Base-by-base conservation (phyloP, 2,888 invertebrate species). In the Caenorhabditis virilis region DNA sequence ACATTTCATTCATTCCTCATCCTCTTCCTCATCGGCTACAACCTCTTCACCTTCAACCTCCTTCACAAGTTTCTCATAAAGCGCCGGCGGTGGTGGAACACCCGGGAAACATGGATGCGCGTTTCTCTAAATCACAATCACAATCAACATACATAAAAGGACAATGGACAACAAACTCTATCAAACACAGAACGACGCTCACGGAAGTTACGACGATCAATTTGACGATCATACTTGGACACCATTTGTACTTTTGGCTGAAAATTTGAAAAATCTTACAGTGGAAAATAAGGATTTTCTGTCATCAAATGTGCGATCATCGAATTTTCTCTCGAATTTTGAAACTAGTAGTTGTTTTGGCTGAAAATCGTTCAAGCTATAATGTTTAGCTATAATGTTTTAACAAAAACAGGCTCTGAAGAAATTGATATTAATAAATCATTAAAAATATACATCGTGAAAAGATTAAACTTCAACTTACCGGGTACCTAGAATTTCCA, bases 321-420 rank as follows among this genome's bases (percentile, higher is more conserved):
- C 91, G n/a, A n/a, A n/a, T 87, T 93, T 91, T 87, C 94, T 89
- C 88, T 95, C 95, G 88, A 93, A 95, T 89, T 95, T 95, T 87
- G 93, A 94, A 86, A 94, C 93, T 85, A 95, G 93, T 89, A 92
- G 92, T 86, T 95, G 93, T 89, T 94, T 95, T 85, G 95, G 94
- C 93, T 78, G 69, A 25, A 75, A 76, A 26, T 39, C 22, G 22
- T 22, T n/a, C n/a, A n/a, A n/a, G n/a, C n/a, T 27, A 27, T 27
- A 2, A 18, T 25, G 25, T 33, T 35, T 23, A n/a, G n/a, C n/a
- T n/a, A n/a, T n/a, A n/a, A n/a, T n/a, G n/a, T n/a, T n/a, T n/a
- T n/a, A n/a, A n/a, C n/a, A n/a, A 30, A 23, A 47, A 30, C 25
- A 26, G 15, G 27, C 13, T 22, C 16, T n/a, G n/a, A n/a, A n/a